Evolutionary conservation across 1,140 invertebrate genomes (phyloP).

Genomic region (Ctenoplectra terminalis): DNA sequence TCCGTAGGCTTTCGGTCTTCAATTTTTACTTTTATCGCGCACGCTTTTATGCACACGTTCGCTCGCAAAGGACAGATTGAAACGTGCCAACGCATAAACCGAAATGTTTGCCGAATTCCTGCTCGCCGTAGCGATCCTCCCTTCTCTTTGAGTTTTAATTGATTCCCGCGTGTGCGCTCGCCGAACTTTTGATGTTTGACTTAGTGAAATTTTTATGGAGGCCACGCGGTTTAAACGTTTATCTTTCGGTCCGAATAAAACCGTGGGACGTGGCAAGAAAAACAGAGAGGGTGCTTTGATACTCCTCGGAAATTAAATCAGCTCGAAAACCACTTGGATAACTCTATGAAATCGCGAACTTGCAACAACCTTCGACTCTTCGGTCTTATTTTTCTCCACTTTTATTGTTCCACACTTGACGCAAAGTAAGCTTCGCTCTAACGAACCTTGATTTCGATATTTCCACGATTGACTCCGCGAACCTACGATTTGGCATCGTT

Average conservation of each 20-base stretch:
- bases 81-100: not conserved
- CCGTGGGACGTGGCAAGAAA: not conserved
- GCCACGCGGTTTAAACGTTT: not conserved
- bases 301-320: not conserved
- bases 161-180: not conserved
- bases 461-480: too few species aligned
- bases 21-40: not conserved
- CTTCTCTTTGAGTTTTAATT: conserved; percentile 4
- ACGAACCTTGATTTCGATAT: too few species aligned
- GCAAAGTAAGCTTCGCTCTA: too few species aligned
- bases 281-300: not conserved
- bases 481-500: too few species aligned
- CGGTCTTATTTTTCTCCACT: not conserved
- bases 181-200: not conserved
- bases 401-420: not conserved
- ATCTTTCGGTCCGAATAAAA: conserved; percentile 10
- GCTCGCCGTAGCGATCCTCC: too few species aligned
- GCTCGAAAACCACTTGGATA: not conserved
- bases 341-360: not conserved
- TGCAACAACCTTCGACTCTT: not conserved
- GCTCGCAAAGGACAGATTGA: not conserved
- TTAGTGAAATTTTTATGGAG: not conserved
- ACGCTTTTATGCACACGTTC: too few species aligned
- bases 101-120: not conserved
- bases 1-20: not conserved